Conservation (phyloP, 2,888 invertebrate species). For the Protodeltote pygarga region DNA sequence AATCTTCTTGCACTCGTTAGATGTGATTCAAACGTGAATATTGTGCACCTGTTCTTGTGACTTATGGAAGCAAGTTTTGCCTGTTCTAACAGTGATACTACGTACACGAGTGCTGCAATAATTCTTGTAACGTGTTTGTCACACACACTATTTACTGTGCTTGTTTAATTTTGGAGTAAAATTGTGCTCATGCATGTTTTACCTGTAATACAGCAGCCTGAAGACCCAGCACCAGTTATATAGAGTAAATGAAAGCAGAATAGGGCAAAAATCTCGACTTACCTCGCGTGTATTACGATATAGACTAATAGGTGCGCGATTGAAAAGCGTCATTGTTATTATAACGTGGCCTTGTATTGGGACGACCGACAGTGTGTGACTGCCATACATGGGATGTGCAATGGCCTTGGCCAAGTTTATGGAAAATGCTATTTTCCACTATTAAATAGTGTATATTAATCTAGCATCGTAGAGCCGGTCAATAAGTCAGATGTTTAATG, state of each 20-base stretch:
- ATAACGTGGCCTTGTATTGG: constrained; percentile 68
- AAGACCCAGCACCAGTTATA: constrained; percentile 78
- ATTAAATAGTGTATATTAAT: constrained; percentile 2
- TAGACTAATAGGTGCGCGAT: constrained; percentile 70
- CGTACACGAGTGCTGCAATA: constrained; percentile 59
- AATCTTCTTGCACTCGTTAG: constrained; percentile 64
- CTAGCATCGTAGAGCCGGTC: constrained; percentile 2
- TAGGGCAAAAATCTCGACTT: constrained; percentile 68
- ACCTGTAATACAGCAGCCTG: constrained; percentile 66
- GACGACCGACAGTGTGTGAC: constrained; percentile 61
- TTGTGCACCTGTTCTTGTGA: constrained; percentile 73
- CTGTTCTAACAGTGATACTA: constrained; percentile 69
- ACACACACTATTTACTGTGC: constrained; percentile 61
- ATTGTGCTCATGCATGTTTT: constrained; percentile 73
- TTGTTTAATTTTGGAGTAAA: constrained; percentile 83
- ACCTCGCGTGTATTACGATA: constrained; percentile 70
- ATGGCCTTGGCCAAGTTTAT: constrained; percentile 62
- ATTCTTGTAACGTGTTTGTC: constrained; percentile 51
- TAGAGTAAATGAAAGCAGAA: constrained; percentile 62
- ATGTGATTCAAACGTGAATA: constrained; percentile 74
- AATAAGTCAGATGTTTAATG: constrained; percentile 5
- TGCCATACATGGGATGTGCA: constrained; percentile 50
- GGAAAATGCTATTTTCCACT: constrained; percentile 32
- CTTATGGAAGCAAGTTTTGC: constrained; percentile 64
- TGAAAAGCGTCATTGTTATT: constrained; percentile 72